These are phyloP conservation scores for Phenganax marumi DNA, from an alignment of 92 coral and sea anemone species.

Conservation along the genomic window DNA sequence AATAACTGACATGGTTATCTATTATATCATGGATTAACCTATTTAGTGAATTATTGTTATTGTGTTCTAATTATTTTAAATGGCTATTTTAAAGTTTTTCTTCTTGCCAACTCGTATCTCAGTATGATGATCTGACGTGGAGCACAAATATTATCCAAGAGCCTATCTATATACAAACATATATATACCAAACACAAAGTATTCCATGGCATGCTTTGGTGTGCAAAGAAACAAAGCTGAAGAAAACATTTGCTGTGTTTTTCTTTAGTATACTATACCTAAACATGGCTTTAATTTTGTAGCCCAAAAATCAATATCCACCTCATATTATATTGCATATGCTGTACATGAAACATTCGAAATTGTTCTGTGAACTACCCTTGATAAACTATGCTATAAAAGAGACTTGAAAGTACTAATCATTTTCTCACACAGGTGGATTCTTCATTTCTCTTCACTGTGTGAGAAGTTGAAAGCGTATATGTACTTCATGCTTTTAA, in stretches of 20 bases:
- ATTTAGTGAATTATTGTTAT: slow-evolving; percentile 17
- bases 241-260: background rate
- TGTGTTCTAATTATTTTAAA: background rate
- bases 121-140: no score
- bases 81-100: background rate
- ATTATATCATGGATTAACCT: slow-evolving; percentile 29
- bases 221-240: background rate
- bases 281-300: slow-evolving; percentile 8
- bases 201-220: background rate
- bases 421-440: background rate
- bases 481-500: background rate
- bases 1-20: background rate
- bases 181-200: no score
- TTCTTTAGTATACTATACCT: slow-evolving; percentile 11
- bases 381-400: background rate
- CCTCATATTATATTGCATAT: slow-evolving; percentile 36
- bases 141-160: no score
- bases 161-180: no score
- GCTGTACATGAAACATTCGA: slow-evolving; percentile 3
- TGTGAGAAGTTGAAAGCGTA: background rate
- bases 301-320: background rate
- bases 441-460: background rate
- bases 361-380: background rate
- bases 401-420: background rate
- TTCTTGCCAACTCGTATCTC: background rate